Base-by-base conservation (phyloP, 2,888 invertebrate genomes). In the Ceramica pisi region DNA sequence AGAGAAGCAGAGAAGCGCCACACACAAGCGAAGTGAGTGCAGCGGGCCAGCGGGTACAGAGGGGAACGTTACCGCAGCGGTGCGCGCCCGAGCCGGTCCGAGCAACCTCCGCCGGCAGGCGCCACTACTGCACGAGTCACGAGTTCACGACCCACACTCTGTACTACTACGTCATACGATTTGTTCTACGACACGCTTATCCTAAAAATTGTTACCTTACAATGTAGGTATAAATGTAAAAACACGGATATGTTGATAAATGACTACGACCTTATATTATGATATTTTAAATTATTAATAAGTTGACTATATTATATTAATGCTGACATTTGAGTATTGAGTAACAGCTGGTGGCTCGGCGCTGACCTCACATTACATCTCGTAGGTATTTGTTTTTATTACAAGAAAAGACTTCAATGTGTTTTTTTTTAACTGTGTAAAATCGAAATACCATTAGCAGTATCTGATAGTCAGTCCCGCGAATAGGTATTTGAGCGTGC, bases 211-310 rank as follows among this genome's bases (percentile, higher is more conserved):
- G 70, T 86, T 86, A 86, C 85, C 89, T 83, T 88, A 88, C 85
- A 86, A 74, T 81, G 80, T 86, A 86, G 81, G 80, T 90, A 88
- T 87, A 89, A 88, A 89, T 86, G 80, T 90, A 79, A 76, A 83
- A 88, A 89, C 83, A 84, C 81, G 78, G 73, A 82, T 78, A 85
- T 76, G 78, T 82, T 59, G 48, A 71, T 70, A 63, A 57, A 72
- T 66, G 26, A 68, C 68, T 77, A 79, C 64, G 75, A 67, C 35
- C 61, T 75, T 63, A 73, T 53, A 56, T 7, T 55, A 71, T 23
- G 26, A 51, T 73, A 56, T 21, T 35, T 46, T 26, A 1, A 59
- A n/a, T 44, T 44, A 62, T n/a, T 41, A 48, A 26, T 51, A 41
- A 26, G 5, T 57, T 67, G 10, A 41, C 19, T 21, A n/a, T 44